phyloP scores from a whole-genome alignment of 2,113 vertebrate species.

The Argyrosomus japonicus region DNA sequence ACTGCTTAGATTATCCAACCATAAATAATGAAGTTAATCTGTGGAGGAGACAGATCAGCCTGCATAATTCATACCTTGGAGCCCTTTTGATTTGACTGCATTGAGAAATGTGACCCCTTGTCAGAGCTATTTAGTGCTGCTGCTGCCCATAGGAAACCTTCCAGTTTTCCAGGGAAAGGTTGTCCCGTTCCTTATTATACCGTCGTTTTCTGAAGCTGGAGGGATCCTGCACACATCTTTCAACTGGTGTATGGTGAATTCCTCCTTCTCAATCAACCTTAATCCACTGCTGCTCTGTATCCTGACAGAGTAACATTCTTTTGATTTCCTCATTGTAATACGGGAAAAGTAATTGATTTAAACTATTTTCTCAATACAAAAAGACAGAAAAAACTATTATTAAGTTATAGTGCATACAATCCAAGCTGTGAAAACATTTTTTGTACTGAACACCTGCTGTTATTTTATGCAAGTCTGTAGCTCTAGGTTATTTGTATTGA shows the following conservation, averaged over 20 bases:
- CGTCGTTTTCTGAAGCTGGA: constrained; percentile 17
- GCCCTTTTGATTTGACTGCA: constrained; percentile 53
- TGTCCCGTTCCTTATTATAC: constrained; percentile 54
- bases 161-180: constrained; percentile 69
- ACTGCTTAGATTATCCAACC: constrained; percentile 51
- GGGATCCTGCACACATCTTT: constrained; percentile 35
- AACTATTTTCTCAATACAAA: neutral
- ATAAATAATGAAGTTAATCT: constrained; percentile 58
- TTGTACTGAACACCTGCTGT: neutral
- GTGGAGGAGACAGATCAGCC: constrained; percentile 46
- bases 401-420: neutral
- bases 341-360: neutral
- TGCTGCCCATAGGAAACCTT: constrained; percentile 52
- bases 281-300: constrained; percentile 33
- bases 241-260: constrained; percentile 42
- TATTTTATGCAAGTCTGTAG: neutral
- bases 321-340: neutral
- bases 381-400: neutral
- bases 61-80: constrained; percentile 46
- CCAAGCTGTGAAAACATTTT: neutral
- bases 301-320: neutral
- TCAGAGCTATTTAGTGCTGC: constrained; percentile 57
- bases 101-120: constrained; percentile 69
- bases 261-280: constrained; percentile 55
- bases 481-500: too few relatives aligned